Evolutionary conservation across 2,888 invertebrate genomes (phyloP).

Genomic region (Oxystoma pomonae): DNA sequence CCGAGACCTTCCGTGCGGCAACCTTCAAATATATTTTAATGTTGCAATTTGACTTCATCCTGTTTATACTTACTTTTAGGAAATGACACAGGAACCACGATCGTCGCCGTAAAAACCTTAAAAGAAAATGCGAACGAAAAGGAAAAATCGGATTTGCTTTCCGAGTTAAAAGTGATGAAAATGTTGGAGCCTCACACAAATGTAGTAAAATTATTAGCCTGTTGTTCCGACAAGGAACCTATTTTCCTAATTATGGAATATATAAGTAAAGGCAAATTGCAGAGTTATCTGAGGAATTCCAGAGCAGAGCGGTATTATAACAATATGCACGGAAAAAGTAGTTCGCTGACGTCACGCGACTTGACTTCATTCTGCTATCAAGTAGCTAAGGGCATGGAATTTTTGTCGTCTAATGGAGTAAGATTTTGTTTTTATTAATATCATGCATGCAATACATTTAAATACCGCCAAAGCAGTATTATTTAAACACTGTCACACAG

Average conservation of each 20-base stretch:
- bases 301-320: slow-evolving; percentile 80
- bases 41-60: too few relatives aligned
- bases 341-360: slow-evolving; percentile 77
- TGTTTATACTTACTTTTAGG: slow-evolving; percentile 51
- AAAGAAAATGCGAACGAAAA: slow-evolving; percentile 88
- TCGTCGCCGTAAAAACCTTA: slow-evolving; percentile 92
- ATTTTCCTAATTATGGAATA: slow-evolving; percentile 91
- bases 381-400: slow-evolving; percentile 87
- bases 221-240: slow-evolving; percentile 89
- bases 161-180: slow-evolving; percentile 90
- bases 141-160: slow-evolving; percentile 80
- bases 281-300: slow-evolving; percentile 81
- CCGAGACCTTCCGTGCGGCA: too few relatives aligned
- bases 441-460: too few relatives aligned
- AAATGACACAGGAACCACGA: slow-evolving; percentile 63
- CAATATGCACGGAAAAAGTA: slow-evolving; percentile 71
- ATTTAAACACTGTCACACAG: too few relatives aligned
- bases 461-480: too few relatives aligned
- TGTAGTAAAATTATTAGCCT: slow-evolving; percentile 81
- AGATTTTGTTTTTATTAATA: too few relatives aligned
- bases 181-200: slow-evolving; percentile 86
- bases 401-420: slow-evolving; percentile 78
- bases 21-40: too few relatives aligned
- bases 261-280: slow-evolving; percentile 82
- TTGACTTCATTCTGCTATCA: slow-evolving; percentile 89